Evolutionary conservation across 2,888 invertebrate genomes (phyloP).

Genomic region (Myathropa florea): DNA sequence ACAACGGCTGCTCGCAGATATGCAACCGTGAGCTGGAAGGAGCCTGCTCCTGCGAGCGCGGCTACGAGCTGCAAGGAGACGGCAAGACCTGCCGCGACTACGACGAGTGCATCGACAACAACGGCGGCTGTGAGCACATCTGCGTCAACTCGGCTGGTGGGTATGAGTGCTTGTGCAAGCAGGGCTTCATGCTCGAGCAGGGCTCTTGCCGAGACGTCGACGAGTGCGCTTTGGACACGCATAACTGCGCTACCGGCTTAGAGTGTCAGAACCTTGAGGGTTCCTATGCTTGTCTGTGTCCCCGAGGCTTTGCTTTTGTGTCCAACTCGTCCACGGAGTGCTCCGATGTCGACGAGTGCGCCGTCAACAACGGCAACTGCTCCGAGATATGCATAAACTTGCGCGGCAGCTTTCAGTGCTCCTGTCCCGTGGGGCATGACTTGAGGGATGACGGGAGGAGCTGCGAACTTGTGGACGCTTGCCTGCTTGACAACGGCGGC

Average conservation of each 20-base stretch:
- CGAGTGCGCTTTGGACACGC: conserved; percentile 81
- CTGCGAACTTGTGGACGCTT: conserved; percentile 82
- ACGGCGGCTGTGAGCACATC: conserved; percentile 80
- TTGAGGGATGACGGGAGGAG: conserved; percentile 74
- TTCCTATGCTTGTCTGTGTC: conserved; percentile 81
- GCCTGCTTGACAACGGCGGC: conserved; percentile 80
- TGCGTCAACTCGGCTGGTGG: conserved; percentile 82
- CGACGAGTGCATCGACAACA: conserved; percentile 82
- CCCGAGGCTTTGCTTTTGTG: conserved; percentile 80
- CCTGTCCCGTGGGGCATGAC: conserved; percentile 75
- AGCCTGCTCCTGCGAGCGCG: conserved; percentile 80
- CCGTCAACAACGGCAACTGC: conserved; percentile 78
- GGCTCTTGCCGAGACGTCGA: conserved; percentile 80
- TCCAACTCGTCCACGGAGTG: conserved; percentile 75
- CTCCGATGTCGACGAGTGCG: conserved; percentile 82
- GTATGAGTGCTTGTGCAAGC: conserved; percentile 82
- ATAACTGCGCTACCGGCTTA: conserved; percentile 75
- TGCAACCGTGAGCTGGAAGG: conserved; percentile 80
- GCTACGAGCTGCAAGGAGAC: conserved; percentile 78
- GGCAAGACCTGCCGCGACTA: conserved; percentile 81
- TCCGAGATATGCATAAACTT: conserved; percentile 81
- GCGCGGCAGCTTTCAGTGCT: conserved; percentile 76
- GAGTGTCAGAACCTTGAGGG: conserved; percentile 80
- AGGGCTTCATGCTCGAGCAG: conserved; percentile 79
- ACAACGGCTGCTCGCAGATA: conserved; percentile 85